Conservation (phyloP, 2,888 invertebrate species). For the Hirtodrosophila histrioides region DNA sequence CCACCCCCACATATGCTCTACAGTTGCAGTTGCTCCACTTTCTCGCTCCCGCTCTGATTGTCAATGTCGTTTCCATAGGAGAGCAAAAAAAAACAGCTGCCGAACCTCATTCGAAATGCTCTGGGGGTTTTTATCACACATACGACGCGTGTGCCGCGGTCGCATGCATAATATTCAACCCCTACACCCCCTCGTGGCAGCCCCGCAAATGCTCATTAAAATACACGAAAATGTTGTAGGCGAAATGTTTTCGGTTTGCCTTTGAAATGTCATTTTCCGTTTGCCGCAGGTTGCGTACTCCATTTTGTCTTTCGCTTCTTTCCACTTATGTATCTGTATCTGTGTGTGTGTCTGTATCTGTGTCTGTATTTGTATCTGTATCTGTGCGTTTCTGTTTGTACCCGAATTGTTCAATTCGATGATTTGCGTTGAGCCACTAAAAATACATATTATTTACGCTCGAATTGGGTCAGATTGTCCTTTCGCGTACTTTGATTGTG, state of each 20-base stretch:
- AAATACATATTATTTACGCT: too few relatives aligned
- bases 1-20: conserved; percentile 31
- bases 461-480: too few relatives aligned
- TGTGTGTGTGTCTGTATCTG: too few relatives aligned
- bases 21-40: conserved; percentile 27
- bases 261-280: conserved; percentile 64
- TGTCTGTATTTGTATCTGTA: too few relatives aligned
- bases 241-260: conserved; percentile 63
- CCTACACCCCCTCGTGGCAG: neutral
- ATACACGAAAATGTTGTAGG: conserved; percentile 65
- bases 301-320: conserved; percentile 6
- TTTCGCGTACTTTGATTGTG: too few relatives aligned
- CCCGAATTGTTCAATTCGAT: too few relatives aligned
- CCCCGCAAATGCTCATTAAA: conserved; percentile 69
- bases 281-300: conserved; percentile 30
- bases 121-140: conserved; percentile 65
- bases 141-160: conserved; percentile 56
- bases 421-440: too few relatives aligned
- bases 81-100: conserved; percentile 33
- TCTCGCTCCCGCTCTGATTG: conserved; percentile 26
- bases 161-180: conserved; percentile 59
- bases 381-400: too few relatives aligned
- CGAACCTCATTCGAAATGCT: conserved; percentile 52
- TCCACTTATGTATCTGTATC: neutral
- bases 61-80: conserved; percentile 27